Percentiles rank a stretch among this genome's conserved stretches.
These are phyloP conservation scores for Oreohelix idahoensis DNA, from an alignment of 1,140 invertebrate genomes.

Conservation along the genomic window DNA sequence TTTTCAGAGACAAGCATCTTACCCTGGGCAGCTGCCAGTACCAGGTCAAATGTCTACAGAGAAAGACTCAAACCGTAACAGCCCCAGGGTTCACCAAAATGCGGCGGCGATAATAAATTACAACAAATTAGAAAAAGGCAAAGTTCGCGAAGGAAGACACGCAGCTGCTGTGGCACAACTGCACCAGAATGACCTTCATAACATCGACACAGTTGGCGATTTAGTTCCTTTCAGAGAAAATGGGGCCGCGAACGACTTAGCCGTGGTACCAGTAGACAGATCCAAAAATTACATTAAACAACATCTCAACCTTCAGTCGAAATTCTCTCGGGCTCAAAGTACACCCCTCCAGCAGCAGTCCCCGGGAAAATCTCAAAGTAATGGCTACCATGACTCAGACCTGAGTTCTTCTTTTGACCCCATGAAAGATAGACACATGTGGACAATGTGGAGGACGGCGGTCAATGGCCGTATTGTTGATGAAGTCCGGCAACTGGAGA, in stretches of 20 bases:
- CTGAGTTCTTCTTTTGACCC: constrained; percentile 49
- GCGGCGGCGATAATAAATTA: neutral
- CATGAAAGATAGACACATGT: constrained; percentile 50
- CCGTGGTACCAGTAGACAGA: neutral
- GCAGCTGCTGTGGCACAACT: constrained; percentile 2
- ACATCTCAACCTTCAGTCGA: neutral
- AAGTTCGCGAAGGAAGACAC: neutral
- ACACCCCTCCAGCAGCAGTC: neutral
- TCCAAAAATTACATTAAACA: constrained; percentile 10
- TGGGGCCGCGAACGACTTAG: neutral
- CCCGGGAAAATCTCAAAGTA: too few species aligned
- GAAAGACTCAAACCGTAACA: neutral
- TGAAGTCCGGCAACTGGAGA: constrained; percentile 30
- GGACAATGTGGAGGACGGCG: constrained; percentile 53
- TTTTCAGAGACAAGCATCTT: neutral
- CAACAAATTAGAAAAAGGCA: neutral
- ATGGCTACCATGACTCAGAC: constrained; percentile 1
- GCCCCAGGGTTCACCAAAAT: neutral
- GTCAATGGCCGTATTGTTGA: constrained; percentile 51
- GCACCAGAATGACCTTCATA: constrained; percentile 19
- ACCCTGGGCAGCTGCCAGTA: neutral
- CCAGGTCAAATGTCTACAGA: neutral
- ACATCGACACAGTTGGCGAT: neutral
- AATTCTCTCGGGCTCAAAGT: neutral
- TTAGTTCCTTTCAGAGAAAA: neutral